A percentile compares a stretch with the other conserved stretches of the same genome.
Conservation (phyloP, 2,797 vertebrate species). For the Podarcis siculus region DNA sequence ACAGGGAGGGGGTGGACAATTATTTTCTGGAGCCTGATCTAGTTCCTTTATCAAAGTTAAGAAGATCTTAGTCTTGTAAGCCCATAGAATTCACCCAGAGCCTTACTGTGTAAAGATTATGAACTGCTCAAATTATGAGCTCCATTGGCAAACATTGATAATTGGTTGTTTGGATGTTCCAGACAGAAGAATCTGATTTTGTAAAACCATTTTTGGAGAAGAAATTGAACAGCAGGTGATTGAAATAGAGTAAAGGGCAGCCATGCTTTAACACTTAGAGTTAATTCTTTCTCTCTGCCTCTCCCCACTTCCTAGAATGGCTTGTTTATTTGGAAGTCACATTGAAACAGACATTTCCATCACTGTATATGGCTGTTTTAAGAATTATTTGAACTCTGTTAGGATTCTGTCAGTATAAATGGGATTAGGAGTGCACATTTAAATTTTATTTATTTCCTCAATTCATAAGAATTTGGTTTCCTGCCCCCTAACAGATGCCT, state of each 20-base stretch:
- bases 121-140: not conserved
- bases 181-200: not conserved
- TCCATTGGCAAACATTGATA: not conserved
- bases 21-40: not conserved
- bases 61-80: not conserved
- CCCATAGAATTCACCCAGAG: not conserved
- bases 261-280: not conserved
- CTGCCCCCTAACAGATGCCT: conserved; percentile 84
- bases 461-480: conserved; percentile 66
- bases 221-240: not conserved
- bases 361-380: not conserved
- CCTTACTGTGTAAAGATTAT: not conserved
- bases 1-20: not conserved
- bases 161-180: not conserved
- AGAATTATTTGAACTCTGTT: not conserved
- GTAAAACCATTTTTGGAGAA: not conserved
- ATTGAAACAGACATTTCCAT: not conserved
- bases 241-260: not conserved
- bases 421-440: not conserved
- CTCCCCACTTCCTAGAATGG: not conserved
- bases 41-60: not conserved
- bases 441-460: conserved; percentile 20
- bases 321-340: not conserved
- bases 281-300: not conserved
- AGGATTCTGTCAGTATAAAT: not conserved